Base-by-base conservation (phyloP, 2,888 invertebrate genomes). In the Chymomyza procnemis region DNA sequence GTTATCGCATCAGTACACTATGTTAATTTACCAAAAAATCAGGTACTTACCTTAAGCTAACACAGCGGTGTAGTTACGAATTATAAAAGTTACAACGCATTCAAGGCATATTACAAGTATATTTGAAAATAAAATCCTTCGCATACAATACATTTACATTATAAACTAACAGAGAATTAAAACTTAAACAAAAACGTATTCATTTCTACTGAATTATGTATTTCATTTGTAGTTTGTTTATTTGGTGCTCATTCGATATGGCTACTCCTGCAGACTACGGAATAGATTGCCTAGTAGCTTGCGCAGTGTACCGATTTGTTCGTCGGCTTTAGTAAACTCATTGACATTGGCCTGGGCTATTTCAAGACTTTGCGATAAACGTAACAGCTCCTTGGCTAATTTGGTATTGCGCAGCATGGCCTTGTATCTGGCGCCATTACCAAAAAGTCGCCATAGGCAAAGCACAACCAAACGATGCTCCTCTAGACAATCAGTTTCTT, bases 341-440 rank as follows among this genome's bases (percentile, higher is more conserved):
- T 50, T 8, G 69, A 65, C 12, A 16, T 73, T 59, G 3, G 82
- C 12, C 18, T 81, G 69, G 0, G 74, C 2, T 0, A 30, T 41
- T 1, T 19, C 34, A 8, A 90, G 26, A 54, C 6, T 83, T 76
- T 6, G 86, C 82, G 4, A 64, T 73, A 2, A 90, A 71, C 4
- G 72, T 54, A 62, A 67, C 4, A 91, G 41, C 58, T 85, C 74
- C 46, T 83, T 87, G 2, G 82, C 76, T 18, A 91, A 74, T 69
- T 85, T 88, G 22, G 89, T 90, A 41, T 86, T 86, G 22, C 89
- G 89, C 14, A 91, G 76, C 63, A 82, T 76, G 34, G 87, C 85
- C 18, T 86, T 86, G 66, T 85, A 88, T 66, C 91, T 91, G 18
- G 87, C 87, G 22, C 87, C 89, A 50, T 50, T 50, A n/a, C 48